Percentiles rank a stretch among this genome's conserved stretches.
These are phyloP conservation scores for Meandrusa payeni DNA, from an alignment of 2,888 invertebrate genomes.

Conservation along the genomic window DNA sequence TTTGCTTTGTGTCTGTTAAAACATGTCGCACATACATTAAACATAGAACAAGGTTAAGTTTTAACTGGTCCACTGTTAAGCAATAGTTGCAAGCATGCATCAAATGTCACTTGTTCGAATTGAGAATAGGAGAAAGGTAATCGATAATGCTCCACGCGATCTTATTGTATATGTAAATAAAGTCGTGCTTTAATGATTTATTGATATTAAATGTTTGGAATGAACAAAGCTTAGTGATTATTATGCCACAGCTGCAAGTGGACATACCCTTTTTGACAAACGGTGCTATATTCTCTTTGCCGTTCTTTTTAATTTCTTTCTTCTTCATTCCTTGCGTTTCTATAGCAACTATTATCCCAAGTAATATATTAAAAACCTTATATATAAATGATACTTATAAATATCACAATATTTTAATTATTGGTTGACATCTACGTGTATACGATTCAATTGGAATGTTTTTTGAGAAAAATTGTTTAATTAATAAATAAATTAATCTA, in stretches of 20 bases:
- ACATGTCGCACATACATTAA: slow-evolving; percentile 19
- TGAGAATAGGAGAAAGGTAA: slow-evolving; percentile 14
- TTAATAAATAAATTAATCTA: no score
- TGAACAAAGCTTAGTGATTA: slow-evolving; percentile 17
- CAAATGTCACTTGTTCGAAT: slow-evolving; percentile 22
- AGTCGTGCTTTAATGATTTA: slow-evolving; percentile 3
- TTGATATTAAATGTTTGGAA: neutral
- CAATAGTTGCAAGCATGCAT: slow-evolving; percentile 15
- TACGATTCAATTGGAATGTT: no score
- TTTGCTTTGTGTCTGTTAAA: slow-evolving; percentile 11
- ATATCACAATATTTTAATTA: no score
- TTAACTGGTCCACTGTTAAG: slow-evolving; percentile 20
- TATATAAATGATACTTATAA: no score
- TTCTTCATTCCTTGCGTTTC: slow-evolving; percentile 58
- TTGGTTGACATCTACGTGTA: no score
- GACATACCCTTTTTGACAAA: slow-evolving; percentile 69
- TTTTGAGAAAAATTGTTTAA: no score
- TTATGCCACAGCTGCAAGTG: slow-evolving; percentile 16
- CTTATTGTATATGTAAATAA: slow-evolving; percentile 11
- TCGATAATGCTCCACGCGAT: slow-evolving; percentile 8
- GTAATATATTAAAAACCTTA: neutral
- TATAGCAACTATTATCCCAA: slow-evolving; percentile 38
- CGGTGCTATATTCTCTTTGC: slow-evolving; percentile 66
- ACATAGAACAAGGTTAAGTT: slow-evolving; percentile 19
- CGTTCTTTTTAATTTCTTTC: slow-evolving; percentile 64